Conservation (phyloP, 2,797 vertebrate species). For the Pseudomugil tenellus region DNA sequence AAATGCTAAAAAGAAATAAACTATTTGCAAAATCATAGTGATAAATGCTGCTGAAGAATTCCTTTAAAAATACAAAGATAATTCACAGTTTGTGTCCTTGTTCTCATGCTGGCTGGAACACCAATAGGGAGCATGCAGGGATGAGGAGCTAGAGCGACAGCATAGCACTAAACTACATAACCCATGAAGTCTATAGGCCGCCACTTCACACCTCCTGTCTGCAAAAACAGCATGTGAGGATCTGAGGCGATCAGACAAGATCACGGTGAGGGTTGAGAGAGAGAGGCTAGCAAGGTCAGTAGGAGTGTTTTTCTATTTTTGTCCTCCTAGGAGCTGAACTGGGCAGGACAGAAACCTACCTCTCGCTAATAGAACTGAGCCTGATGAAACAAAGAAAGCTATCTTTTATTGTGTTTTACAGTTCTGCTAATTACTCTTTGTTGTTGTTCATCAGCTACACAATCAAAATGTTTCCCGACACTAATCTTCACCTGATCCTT, state of each 20-base stretch:
- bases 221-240: constrained; percentile 41
- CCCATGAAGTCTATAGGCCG: constrained; percentile 52
- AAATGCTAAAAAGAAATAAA: constrained; percentile 62
- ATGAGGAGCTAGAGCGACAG: constrained; percentile 68
- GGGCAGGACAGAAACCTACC: constrained; percentile 25
- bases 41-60: constrained; percentile 74
- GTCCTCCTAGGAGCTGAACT: constrained; percentile 14
- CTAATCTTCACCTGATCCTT: constrained; percentile 3
- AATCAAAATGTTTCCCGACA: constrained; percentile 19
- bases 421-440: constrained; percentile 20
- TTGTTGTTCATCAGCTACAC: constrained; percentile 9
- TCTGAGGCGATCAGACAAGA: constrained; percentile 47
- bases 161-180: constrained; percentile 65
- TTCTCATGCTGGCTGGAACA: constrained; percentile 86
- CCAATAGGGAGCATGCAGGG: constrained; percentile 83
- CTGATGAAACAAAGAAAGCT: constrained; percentile 26
- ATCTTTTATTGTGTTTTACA: constrained; percentile 11
- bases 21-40: constrained; percentile 65
- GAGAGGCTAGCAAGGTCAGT: constrained; percentile 33
- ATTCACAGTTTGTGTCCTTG: constrained; percentile 84
- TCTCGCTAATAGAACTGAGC: constrained; percentile 34
- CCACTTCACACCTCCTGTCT: constrained; percentile 16
- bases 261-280: constrained; percentile 43
- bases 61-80: constrained; percentile 79
- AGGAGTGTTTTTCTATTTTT: constrained; percentile 13